Evolutionary conservation across 1,140 invertebrate species (phyloP), one percentile per base, ranked within the genome.

Genomic region (Yoshiicerus persimilis): DNA sequence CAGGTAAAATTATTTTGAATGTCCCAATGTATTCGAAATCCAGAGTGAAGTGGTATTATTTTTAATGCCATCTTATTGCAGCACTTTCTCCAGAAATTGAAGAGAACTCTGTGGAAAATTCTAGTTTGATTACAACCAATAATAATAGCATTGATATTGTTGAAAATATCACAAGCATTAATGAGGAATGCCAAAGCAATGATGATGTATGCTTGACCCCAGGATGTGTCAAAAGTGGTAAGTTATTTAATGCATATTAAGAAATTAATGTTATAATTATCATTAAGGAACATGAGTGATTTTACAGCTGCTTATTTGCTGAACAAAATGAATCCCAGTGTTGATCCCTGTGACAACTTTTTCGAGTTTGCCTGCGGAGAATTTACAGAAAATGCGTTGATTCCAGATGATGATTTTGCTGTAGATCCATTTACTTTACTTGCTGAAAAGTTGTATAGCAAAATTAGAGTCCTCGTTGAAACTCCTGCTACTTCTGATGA

Each of bases 331-430:
- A 95, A 97, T 90, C 91, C 93, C 1, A 93, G 93, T 13, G 94
- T 96, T 0, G 95, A 98, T 91, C 97, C 97, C 0, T 99, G 98
- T 91, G 95, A 97, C 87, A 96, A 98, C 92, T 99, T 98, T 92
- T 98, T 98, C 92, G 92, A 95, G 89, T 97, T 96, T 90, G 94
- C 96, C 0, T 97, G 96, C 91, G 96, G 96, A 5, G 94, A 94
- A 4, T 97, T 96, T 92, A 92, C 96, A 6, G 94, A 95, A 87
- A 94, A 94, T 47, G 95, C 95, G 1, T 93, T 94, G 20, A 96
- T 97, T 62, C 96, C 96, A 0, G 96, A 96, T 88, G 96, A 97
- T 91, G 96, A 96, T 92, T 95, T 95, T 0, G 95, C 95, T 1
- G 94, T 97, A 3, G 96, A 96, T 86, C 95, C 96, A 0, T 97